Conservation (phyloP, 2,797 vertebrate species). For the Muscicapa striata region DNA sequence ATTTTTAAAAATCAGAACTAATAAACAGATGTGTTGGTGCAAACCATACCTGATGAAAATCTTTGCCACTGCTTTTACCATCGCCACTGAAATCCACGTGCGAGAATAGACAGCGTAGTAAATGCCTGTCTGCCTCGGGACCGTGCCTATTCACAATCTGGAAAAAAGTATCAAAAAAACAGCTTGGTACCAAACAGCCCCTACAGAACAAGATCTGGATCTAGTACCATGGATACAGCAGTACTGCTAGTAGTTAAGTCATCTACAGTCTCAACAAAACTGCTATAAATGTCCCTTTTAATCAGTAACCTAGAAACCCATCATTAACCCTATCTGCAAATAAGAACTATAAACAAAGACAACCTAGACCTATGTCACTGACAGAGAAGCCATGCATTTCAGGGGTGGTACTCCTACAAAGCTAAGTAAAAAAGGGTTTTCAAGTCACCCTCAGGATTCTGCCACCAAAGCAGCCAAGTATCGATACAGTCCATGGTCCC, state of each 20-base stretch:
- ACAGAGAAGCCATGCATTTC: not conserved
- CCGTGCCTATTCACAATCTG: slow-evolving; percentile 99
- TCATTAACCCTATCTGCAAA: not conserved
- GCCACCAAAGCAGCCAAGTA: not conserved
- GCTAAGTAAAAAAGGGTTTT: not conserved
- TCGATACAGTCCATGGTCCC: fast-evolving
- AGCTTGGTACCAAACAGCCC: not conserved
- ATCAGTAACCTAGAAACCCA: not conserved
- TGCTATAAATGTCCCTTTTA: not conserved
- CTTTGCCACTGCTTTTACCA: slow-evolving; percentile 99
- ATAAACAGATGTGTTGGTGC: not conserved
- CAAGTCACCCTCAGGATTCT: not conserved
- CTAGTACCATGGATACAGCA: not conserved
- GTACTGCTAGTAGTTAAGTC: not conserved
- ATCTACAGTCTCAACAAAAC: not conserved
- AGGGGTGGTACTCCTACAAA: not conserved
- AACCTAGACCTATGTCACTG: not conserved
- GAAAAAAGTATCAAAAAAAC: not conserved
- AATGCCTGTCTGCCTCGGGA: slow-evolving; percentile 99
- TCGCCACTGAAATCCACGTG: slow-evolving; percentile 99
- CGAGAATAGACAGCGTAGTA: slow-evolving; percentile 99
- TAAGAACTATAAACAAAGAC: not conserved
- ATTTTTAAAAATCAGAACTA: not conserved
- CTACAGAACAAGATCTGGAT: not conserved
- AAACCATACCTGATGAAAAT: slow-evolving; percentile 97